A percentile compares a stretch with the other conserved stretches of the same genome.
Conservation (phyloP, 2,888 invertebrate species). For the Mimumesa dahlbomi region DNA sequence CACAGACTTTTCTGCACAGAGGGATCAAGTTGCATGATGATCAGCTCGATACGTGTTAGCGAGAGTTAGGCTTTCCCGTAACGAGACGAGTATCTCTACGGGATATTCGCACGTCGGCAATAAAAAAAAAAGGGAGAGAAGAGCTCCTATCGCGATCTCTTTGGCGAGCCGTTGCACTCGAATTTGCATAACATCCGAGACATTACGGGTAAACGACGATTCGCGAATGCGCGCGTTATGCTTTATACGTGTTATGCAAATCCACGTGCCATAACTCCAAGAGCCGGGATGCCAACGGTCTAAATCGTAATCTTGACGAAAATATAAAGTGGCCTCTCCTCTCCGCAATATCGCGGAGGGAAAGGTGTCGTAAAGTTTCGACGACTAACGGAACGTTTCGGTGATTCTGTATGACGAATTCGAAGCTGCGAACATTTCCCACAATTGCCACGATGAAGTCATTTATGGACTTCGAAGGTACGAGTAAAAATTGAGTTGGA, state of each 20-base stretch:
- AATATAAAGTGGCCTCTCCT: not conserved
- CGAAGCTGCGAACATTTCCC: no score
- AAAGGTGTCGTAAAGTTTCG: no score
- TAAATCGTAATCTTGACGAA: conserved; percentile 37
- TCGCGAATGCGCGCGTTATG: conserved; percentile 29
- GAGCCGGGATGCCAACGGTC: conserved; percentile 8
- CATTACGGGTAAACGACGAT: conserved; percentile 39
- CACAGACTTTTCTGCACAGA: no score
- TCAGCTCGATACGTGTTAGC: no score
- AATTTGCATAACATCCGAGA: conserved; percentile 48
- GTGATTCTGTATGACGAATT: no score
- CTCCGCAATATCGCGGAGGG: no score
- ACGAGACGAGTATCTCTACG: conserved; percentile 9
- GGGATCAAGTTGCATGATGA: no score
- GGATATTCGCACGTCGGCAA: conserved; percentile 3
- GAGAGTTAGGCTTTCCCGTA: conserved; percentile 3
- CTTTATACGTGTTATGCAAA: conserved; percentile 45
- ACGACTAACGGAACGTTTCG: no score
- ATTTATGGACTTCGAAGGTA: no score
- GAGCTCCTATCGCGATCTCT: conserved; percentile 31
- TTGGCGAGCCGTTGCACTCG: conserved; percentile 15
- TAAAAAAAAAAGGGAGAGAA: conserved; percentile 24
- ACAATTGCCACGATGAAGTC: no score
- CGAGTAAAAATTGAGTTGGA: no score
- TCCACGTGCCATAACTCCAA: conserved; percentile 22